These are phyloP conservation scores for Catharus minimus DNA, from an alignment of 2,113 vertebrate species.

Conservation along the genomic window DNA sequence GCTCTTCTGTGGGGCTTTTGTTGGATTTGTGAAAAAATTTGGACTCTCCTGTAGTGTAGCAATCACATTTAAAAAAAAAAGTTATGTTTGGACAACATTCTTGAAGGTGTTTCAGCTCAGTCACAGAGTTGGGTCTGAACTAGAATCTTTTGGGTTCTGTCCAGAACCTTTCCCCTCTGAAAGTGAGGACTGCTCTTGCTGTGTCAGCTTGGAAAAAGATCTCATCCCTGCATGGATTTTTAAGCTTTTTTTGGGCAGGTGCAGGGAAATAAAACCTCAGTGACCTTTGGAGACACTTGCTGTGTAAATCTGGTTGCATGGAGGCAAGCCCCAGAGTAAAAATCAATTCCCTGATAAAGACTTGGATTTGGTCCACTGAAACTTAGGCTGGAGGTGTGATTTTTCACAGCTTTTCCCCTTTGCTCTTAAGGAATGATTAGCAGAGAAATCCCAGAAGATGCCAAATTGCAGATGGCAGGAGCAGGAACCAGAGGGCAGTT, in stretches of 20 bases:
- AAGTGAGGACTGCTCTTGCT: not conserved
- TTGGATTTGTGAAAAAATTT: not conserved
- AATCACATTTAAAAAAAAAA: not conserved
- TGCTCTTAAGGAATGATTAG: not conserved
- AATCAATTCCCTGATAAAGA: not conserved
- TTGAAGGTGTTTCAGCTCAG: not conserved
- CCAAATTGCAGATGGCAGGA: not conserved
- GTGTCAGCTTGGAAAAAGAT: not conserved
- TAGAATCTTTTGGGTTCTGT: not conserved
- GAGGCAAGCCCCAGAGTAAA: fast-evolving
- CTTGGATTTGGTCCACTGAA: not conserved
- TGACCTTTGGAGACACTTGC: not conserved
- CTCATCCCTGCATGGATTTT: not conserved
- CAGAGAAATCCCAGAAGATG: not conserved
- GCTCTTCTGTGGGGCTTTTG: not conserved
- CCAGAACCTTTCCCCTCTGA: not conserved
- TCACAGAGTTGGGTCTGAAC: not conserved
- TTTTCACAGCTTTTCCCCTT: not conserved
- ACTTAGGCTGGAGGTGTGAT: not conserved
- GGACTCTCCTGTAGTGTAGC: not conserved
- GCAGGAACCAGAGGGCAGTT: not conserved
- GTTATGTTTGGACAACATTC: not conserved
- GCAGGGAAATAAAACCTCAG: not conserved
- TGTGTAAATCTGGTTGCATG: not conserved
- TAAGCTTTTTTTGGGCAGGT: not conserved